A percentile compares a stretch with the other conserved stretches of the same genome.
These are phyloP conservation scores for Tauraco hartlaubi DNA, from an alignment of 2,797 vertebrate species.

Conservation along the genomic window DNA sequence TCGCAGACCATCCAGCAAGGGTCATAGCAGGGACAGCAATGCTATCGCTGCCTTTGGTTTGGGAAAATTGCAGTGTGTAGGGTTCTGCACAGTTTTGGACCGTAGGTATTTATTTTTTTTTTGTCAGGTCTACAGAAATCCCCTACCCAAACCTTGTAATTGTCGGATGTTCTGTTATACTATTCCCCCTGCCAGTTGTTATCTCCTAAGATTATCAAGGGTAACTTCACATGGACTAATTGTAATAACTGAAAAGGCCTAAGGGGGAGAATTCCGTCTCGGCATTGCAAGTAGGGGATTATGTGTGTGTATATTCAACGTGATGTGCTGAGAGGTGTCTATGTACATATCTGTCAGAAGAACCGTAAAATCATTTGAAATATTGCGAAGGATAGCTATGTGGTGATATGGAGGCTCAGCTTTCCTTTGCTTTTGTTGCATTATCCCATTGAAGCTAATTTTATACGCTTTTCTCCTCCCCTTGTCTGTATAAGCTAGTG, in stretches of 20 bases:
- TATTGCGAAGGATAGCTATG: neutral
- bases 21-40: neutral
- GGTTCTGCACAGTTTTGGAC: neutral
- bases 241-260: constrained; percentile 48
- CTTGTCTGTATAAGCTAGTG: neutral
- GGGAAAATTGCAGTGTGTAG: neutral
- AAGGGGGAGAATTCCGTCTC: constrained; percentile 65
- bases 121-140: constrained; percentile 18
- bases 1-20: neutral
- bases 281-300: constrained; percentile 46
- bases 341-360: constrained; percentile 50
- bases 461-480: neutral
- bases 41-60: neutral
- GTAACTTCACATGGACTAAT: constrained; percentile 59
- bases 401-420: constrained; percentile 20
- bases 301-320: constrained; percentile 8
- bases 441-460: neutral
- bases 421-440: constrained; percentile 12
- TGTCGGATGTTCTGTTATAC: constrained; percentile 15
- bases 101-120: neutral
- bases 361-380: constrained; percentile 28
- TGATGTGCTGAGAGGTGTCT: constrained; percentile 65
- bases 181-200: neutral
- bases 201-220: constrained; percentile 55
- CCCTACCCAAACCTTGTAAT: neutral